A percentile compares a stretch with the other conserved stretches of the same genome.
phyloP scores from a whole-genome alignment of 2,888 invertebrate species.

The Nemotelus pantherinus region DNA sequence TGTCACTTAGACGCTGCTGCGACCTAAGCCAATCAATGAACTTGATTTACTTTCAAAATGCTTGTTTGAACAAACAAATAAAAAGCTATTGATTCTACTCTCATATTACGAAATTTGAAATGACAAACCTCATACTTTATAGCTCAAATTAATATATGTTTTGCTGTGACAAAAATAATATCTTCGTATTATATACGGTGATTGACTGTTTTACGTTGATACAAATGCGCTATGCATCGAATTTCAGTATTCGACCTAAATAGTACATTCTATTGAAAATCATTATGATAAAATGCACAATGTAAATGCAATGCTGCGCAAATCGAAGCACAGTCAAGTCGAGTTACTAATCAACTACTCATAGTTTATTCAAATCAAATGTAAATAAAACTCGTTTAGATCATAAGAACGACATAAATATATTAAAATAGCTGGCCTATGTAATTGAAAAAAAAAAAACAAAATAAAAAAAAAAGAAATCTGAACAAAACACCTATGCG shows the following conservation, averaged over 20 bases:
- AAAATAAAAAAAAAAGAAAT: slow-evolving; percentile 2
- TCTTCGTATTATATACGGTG: slow-evolving; percentile 51
- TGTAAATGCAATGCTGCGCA: too few species aligned
- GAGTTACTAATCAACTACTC: neutral
- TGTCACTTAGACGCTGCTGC: too few species aligned
- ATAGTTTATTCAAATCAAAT: slow-evolving; percentile 11
- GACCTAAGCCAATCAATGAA: too few species aligned
- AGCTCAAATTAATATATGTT: neutral
- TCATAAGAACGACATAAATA: neutral
- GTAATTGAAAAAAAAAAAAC: slow-evolving; percentile 21
- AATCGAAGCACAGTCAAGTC: too few species aligned
- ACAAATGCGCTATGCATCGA: slow-evolving; percentile 4
- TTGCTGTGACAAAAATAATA: neutral
- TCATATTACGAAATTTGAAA: too few species aligned
- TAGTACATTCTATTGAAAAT: neutral
- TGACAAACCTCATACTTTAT: neutral
- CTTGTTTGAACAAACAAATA: too few species aligned
- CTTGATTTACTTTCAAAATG: too few species aligned
- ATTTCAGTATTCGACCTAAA: neutral
- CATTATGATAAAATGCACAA: too few species aligned
- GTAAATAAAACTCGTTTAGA: slow-evolving; percentile 1
- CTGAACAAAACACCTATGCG: slow-evolving; percentile 3
- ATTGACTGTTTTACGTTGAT: slow-evolving; percentile 28
- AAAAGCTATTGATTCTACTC: too few species aligned
- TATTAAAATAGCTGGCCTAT: slow-evolving; percentile 36